Evolutionary conservation across 1,140 invertebrate genomes (phyloP).

Genomic region (Hestina assimilis): DNA sequence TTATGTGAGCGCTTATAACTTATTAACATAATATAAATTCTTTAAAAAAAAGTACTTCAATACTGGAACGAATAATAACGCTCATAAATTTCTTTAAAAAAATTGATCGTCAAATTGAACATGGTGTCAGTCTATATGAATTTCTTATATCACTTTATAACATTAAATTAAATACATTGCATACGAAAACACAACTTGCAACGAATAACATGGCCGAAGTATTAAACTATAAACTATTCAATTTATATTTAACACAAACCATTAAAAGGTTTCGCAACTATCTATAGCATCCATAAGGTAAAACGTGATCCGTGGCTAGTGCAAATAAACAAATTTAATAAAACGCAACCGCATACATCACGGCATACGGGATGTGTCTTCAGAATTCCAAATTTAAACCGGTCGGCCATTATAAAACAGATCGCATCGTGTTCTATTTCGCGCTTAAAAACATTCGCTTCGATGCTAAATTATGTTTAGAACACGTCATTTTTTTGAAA

Average conservation of each 20-base stretch:
- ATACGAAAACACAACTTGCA: background rate
- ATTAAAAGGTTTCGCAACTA: slow-evolving; percentile 10
- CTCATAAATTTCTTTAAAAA: no score
- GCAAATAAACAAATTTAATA: slow-evolving; percentile 38
- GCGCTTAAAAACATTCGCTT: slow-evolving; percentile 12
- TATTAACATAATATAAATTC: no score
- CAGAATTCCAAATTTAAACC: slow-evolving; percentile 62
- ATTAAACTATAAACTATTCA: background rate
- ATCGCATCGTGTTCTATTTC: slow-evolving; percentile 42
- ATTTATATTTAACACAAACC: slow-evolving; percentile 10
- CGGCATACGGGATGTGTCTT: slow-evolving; percentile 44
- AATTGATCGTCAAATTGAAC: no score
- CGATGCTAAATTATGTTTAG: background rate
- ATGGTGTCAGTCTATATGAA: no score
- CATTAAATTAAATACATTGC: no score
- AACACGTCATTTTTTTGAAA: background rate
- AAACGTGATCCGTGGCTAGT: slow-evolving; percentile 13
- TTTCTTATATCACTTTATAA: no score
- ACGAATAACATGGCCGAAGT: no score
- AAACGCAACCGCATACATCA: slow-evolving; percentile 41
- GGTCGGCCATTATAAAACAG: slow-evolving; percentile 50
- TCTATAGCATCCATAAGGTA: background rate
- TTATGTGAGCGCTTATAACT: no score
- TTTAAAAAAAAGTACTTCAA: no score
- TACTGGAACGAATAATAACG: no score